Base-by-base conservation (phyloP, 2,888 invertebrate genomes). In the Nemapogon koenigi region DNA sequence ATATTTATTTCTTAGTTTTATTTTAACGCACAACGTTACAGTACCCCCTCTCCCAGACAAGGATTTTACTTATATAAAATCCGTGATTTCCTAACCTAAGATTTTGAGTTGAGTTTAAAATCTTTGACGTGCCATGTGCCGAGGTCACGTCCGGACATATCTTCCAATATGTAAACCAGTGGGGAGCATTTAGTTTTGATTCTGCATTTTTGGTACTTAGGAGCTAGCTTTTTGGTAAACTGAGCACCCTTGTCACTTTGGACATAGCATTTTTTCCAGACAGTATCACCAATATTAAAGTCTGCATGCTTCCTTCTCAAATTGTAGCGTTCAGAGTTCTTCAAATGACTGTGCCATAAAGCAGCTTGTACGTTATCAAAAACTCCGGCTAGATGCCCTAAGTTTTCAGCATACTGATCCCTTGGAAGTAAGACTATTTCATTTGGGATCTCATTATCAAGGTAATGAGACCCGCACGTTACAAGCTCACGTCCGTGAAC, bases 201-300 rank as follows among this genome's bases (percentile, higher is more conserved):
- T n/a, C n/a, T n/a, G n/a, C n/a, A n/a, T n/a, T n/a, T n/a, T n/a
- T n/a, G n/a, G n/a, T n/a, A n/a, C n/a, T 15, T 26, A 10, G 16
- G 17, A 4, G 38, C 26, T 8, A 32, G 16, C 13, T 33, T 39
- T 35, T 28, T 39, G 10, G 26, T 16, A 16, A 33, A 33, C 17
- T 32, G 10, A 11, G 22, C n/a, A 16, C 32, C 32, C 26, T 27
- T 35, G 16, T 35, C 11, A 25, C 35, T 35, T 19, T 4, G 22
- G 13, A 8, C 11, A 19, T 35, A 35, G 7, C 4, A 8, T 4
- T 15, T 2, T 16, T 35, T 35, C 19, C 19, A 41, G 8, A 49
- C 49, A 1, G 43, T 25, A 18, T 49, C 49, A 3, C 49, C 47
- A 2, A 47, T 39, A 8, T 48, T 35, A 32, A 49, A 50, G 27